Evolutionary conservation across 92 coral and sea anemone genomes (phyloP).

Genomic region (Palythoa grandiflora): DNA sequence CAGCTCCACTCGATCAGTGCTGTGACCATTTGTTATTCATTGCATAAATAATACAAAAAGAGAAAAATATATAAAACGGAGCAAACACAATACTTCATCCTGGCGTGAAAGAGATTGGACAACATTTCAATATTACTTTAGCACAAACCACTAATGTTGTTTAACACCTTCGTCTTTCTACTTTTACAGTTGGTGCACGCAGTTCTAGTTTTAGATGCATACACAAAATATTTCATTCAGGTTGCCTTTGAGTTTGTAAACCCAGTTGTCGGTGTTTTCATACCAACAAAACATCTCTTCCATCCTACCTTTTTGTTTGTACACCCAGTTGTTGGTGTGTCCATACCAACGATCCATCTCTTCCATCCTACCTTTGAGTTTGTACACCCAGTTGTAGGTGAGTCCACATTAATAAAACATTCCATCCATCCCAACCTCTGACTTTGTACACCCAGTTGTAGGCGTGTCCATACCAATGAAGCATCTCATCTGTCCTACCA

Average conservation of each 20-base stretch:
- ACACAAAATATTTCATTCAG: conserved; percentile 53
- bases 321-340: not conserved
- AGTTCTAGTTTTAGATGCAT: conserved; percentile 91
- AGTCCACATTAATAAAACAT: conserved; percentile 72
- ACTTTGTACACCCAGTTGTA: conserved; percentile 93
- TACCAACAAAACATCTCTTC: too few species aligned
- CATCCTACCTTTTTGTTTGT: conserved; percentile 69
- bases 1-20: too few species aligned
- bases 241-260: too few species aligned
- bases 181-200: conserved; percentile 83
- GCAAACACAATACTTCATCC: too few species aligned
- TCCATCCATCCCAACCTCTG: conserved; percentile 50
- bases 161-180: not conserved
- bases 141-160: too few species aligned
- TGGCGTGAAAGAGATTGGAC: too few species aligned
- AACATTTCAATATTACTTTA: too few species aligned
- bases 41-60: too few species aligned
- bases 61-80: too few species aligned
- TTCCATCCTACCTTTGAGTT: conserved; percentile 63
- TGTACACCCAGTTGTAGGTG: conserved; percentile 87
- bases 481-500: conserved; percentile 20
- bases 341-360: too few species aligned
- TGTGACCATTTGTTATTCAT: too few species aligned
- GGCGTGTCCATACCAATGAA: conserved; percentile 81
- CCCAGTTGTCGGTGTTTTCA: too few species aligned